These are phyloP conservation scores for Sternarchorhynchus goeldii DNA, from an alignment of 2,797 vertebrate genomes.

Conservation along the genomic window DNA sequence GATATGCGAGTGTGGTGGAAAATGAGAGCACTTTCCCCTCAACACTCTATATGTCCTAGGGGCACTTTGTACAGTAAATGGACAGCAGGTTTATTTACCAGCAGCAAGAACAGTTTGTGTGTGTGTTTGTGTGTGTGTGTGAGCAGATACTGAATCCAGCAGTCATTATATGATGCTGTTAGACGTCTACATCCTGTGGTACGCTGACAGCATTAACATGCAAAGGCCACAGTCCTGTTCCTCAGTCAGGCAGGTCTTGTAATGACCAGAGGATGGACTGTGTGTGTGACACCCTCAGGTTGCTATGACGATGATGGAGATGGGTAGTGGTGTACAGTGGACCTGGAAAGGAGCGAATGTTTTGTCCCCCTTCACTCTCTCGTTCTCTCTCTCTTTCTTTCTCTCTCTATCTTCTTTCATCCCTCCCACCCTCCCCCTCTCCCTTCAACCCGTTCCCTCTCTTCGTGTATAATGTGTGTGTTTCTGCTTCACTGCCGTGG, in stretches of 20 bases:
- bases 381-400: conserved; percentile 47
- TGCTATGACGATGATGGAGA: conserved; percentile 22
- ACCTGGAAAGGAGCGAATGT: conserved; percentile 65
- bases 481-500: conserved; percentile 26
- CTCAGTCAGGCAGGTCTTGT: neutral
- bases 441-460: conserved; percentile 47
- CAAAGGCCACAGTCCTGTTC: neutral
- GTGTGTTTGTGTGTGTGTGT: neutral
- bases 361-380: conserved; percentile 54
- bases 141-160: neutral
- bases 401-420: conserved; percentile 51
- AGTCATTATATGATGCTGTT: conserved; percentile 9
- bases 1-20: neutral
- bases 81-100: neutral
- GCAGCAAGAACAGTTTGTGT: neutral
- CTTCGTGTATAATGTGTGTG: conserved; percentile 35
- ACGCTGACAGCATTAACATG: neutral
- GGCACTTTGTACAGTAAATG: neutral
- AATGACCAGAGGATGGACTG: conserved; percentile 13
- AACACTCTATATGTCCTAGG: too few species aligned
- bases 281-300: conserved; percentile 43
- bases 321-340: conserved; percentile 54
- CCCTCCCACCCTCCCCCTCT: conserved; percentile 47
- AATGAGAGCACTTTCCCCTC: neutral
- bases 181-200: neutral